Evolutionary conservation across 1,140 invertebrate species (phyloP).

Genomic region (Cyrtorhinus lividipennis): DNA sequence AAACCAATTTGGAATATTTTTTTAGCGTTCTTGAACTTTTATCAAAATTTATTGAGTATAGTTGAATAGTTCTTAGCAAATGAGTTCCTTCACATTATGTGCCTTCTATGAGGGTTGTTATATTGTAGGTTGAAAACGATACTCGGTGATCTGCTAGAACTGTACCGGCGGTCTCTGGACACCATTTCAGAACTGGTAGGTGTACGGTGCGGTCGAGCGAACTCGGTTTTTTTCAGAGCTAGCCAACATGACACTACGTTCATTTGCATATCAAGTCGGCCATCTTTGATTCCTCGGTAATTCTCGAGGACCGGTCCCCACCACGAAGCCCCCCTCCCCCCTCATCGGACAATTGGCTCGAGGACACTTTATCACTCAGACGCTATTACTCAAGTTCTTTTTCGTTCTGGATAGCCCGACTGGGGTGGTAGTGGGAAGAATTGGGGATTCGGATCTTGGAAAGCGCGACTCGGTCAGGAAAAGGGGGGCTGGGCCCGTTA

Average conservation of each 20-base stretch:
- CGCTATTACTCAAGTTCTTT: not conserved
- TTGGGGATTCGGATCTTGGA: not conserved
- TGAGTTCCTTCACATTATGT: no score
- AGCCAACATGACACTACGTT: constrained; percentile 3
- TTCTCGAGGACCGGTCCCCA: constrained; percentile 11
- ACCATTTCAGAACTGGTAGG: no score
- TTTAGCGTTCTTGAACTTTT: no score
- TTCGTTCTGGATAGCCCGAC: not conserved
- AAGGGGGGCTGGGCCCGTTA: not conserved
- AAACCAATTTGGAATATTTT: no score
- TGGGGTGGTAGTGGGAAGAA: not conserved
- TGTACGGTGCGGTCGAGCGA: not conserved
- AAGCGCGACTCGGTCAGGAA: not conserved
- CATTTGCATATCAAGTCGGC: constrained; percentile 10
- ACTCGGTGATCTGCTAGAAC: no score
- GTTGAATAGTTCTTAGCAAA: no score
- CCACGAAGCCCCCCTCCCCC: not conserved
- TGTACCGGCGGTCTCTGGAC: no score
- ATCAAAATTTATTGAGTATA: no score
- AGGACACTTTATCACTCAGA: not conserved
- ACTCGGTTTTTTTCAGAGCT: not conserved
- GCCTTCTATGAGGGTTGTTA: no score
- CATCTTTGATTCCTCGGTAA: constrained; percentile 12
- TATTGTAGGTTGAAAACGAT: no score
- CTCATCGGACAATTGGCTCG: not conserved